These are phyloP conservation scores for Masnerella sp. DNA, from an alignment of 2,888 invertebrate genomes.

Conservation along the genomic window DNA sequence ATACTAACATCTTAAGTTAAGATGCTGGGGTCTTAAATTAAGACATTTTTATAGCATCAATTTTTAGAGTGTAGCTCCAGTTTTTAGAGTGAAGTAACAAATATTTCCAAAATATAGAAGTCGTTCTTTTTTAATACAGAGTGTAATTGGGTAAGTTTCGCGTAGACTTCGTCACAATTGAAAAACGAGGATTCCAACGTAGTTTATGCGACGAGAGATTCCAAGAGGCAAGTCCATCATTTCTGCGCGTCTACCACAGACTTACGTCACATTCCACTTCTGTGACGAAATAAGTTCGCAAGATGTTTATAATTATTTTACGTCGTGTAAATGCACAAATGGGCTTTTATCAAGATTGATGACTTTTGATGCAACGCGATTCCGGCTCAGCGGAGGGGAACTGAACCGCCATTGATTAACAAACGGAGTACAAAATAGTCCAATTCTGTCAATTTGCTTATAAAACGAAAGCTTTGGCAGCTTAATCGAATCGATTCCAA, in stretches of 20 bases:
- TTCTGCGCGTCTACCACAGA: constrained; percentile 3
- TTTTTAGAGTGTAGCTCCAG: too few species aligned
- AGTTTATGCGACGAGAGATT: constrained; percentile 2
- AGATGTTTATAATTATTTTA: constrained; percentile 19
- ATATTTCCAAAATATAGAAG: too few species aligned
- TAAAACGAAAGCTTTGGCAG: background rate
- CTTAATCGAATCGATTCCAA: constrained; percentile 14
- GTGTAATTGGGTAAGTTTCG: constrained; percentile 27
- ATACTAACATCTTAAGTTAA: too few species aligned
- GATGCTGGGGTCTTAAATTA: too few species aligned
- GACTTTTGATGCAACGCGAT: too few species aligned
- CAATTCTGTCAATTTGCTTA: background rate
- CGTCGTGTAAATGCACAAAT: background rate
- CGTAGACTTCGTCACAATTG: constrained; percentile 1
- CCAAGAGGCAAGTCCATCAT: constrained; percentile 14
- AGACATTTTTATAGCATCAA: too few species aligned
- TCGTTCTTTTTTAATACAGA: too few species aligned
- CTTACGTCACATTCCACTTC: constrained; percentile 7
- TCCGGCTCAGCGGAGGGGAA: too few species aligned
- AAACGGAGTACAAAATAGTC: too few species aligned
- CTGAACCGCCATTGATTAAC: too few species aligned
- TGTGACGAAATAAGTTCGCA: constrained; percentile 25
- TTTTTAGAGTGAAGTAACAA: too few species aligned
- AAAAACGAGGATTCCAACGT: background rate
- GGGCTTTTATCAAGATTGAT: constrained; percentile 14